These are phyloP conservation scores for Drosophila pruinosa DNA, from an alignment of 1,140 invertebrate genomes.

Conservation along the genomic window DNA sequence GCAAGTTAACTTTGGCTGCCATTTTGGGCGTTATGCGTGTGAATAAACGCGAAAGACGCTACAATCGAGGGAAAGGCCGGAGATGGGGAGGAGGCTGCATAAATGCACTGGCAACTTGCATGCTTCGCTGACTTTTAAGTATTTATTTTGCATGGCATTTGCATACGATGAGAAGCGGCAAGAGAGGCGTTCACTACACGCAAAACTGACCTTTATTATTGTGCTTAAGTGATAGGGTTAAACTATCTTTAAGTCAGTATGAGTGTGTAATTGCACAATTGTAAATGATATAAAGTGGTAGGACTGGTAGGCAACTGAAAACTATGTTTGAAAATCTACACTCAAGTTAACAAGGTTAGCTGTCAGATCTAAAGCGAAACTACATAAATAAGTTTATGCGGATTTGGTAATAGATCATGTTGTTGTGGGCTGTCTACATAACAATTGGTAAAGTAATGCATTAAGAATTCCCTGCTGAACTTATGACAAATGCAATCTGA, in stretches of 20 bases:
- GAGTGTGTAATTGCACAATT: background rate
- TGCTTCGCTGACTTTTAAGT: conserved; percentile 38
- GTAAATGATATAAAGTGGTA: background rate
- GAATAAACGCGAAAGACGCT: conserved; percentile 12
- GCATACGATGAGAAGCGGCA: conserved; percentile 17
- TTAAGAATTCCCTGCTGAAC: background rate
- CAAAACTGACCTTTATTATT: conserved; percentile 26
- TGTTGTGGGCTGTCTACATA: background rate
- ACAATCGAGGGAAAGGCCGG: background rate
- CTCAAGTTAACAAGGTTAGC: background rate
- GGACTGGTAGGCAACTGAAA: background rate
- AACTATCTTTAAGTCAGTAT: background rate
- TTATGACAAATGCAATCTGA: background rate
- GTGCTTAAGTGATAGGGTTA: conserved; percentile 6
- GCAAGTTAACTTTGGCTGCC: conserved; percentile 34
- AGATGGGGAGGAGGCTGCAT: background rate
- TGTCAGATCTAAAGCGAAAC: background rate
- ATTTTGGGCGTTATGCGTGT: conserved; percentile 48
- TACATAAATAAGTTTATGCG: conserved; percentile 3
- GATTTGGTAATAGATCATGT: conserved; percentile 14
- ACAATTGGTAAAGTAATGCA: conserved; percentile 5
- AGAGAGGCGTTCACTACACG: conserved; percentile 22
- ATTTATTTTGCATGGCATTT: conserved; percentile 29
- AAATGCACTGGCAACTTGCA: conserved; percentile 28
- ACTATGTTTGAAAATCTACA: background rate